A percentile compares a stretch with the other conserved stretches of the same genome.
Evolutionary conservation across 2,113 vertebrate species (phyloP).

Genomic region (Bubo scandiacus): DNA sequence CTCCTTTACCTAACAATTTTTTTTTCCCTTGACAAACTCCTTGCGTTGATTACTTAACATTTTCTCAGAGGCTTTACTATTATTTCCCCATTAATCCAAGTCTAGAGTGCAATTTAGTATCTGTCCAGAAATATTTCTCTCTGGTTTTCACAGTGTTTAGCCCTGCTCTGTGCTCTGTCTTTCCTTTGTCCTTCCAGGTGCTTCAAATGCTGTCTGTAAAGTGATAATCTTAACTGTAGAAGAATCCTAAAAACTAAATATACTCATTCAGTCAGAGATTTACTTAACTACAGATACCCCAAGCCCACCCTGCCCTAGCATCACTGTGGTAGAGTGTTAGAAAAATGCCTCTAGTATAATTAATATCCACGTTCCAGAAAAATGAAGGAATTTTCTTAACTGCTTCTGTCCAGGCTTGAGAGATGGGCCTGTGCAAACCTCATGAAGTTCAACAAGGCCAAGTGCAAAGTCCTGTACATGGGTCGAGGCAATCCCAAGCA

Average conservation of each 20-base stretch:
- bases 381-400: background rate
- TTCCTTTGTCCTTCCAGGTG: background rate
- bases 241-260: background rate
- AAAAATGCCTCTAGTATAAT: background rate
- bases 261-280: background rate
- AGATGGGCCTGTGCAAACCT: no score
- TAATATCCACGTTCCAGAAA: background rate
- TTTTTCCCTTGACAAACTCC: background rate
- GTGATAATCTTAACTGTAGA: background rate
- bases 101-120: background rate
- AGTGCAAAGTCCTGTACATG: no score
- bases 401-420: background rate
- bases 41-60: background rate
- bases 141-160: background rate
- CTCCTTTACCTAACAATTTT: background rate
- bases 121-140: background rate
- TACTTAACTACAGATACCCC: background rate
- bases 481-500: no score
- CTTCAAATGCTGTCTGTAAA: background rate
- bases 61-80: background rate
- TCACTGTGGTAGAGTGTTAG: background rate
- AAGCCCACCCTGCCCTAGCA: accelerated
- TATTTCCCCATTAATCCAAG: background rate
- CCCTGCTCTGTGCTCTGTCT: background rate
- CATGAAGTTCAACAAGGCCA: no score